phyloP scores from a whole-genome alignment of 2,113 vertebrate genomes.

The Leucoraja erinaceus region DNA sequence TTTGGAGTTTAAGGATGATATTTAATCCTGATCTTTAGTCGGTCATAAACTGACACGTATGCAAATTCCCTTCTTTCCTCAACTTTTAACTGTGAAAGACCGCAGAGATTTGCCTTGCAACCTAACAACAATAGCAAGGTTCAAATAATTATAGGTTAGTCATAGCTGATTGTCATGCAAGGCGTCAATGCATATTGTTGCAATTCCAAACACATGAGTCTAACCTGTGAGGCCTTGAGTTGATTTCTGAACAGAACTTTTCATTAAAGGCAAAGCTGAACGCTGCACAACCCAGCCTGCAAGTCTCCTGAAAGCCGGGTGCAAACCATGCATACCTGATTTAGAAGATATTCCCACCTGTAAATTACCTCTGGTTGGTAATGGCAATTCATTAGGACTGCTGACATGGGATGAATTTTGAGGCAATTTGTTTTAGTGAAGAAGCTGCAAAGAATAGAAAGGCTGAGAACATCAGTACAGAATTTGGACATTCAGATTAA shows the following conservation, averaged over 20 bases:
- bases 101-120: conserved; percentile 32
- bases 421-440: not conserved
- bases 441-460: not conserved
- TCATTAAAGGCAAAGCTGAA: not conserved
- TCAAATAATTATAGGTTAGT: conserved; percentile 5
- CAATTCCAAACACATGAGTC: conserved; percentile 21
- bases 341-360: not conserved
- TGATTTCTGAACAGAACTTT: conserved; percentile 26
- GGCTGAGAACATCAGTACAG: not conserved
- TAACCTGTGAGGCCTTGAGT: not conserved
- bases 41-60: conserved; percentile 42
- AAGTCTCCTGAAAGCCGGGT: not conserved
- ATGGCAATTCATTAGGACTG: no score
- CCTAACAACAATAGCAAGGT: not conserved
- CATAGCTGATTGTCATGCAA: not conserved
- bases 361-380: no score
- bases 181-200: conserved; percentile 33
- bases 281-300: not conserved
- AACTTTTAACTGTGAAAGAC: conserved; percentile 39
- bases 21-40: not conserved
- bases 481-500: not conserved
- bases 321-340: not conserved
- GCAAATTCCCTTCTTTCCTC: conserved; percentile 42
- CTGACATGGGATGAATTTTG: no score
- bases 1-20: not conserved